Base-by-base conservation (phyloP, 35 echinoderm and acorn worm genomes). In the Ophiothrix spiculata region DNA sequence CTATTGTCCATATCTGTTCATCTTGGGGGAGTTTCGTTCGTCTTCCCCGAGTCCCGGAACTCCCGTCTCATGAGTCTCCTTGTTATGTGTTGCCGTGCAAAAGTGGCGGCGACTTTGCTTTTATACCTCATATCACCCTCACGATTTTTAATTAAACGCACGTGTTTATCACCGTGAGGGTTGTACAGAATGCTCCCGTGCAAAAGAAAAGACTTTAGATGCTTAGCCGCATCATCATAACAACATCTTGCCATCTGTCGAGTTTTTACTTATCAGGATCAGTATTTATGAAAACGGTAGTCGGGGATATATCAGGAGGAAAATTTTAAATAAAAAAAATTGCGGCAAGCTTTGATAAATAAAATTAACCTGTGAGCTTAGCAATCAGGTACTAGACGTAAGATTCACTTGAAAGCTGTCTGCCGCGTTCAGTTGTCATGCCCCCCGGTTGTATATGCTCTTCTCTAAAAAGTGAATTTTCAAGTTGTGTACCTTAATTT, bases 91-190 rank as follows among this genome's bases (percentile, higher is more conserved):
- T 69, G 60, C 60, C 60, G 60, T 69, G 60, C 23, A 69, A 69
- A 69, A 25, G 60, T 69, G 60, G 60, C 60, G 60, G 60, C 60
- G 60, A 69, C 60, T 69, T 69, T 69, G 60, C 60, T 69, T 69
- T 69, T 69, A 69, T 69, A 69, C 60, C 60, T 69, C 60, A 69
- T 69, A 69, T 69, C 60, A 25, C 60, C 60, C 60, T 69, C 60
- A 69, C 60, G 60, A 69, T 69, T 69, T 69, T 69, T 69, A 69
- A 69, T 69, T 69, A 69, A 69, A 69, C 60, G 29, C 60, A 69
- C 60, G 60, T 69, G 60, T 69, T 69, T 69, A 69, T 69, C 23
- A 69, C 60, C 60, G 60, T 69, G 60, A 28, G 60, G 60, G 6
- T 69, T 12, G 60, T 69, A 69, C 60, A n/a, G 60, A 28, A 69